These are phyloP conservation scores for Megalurothrips usitatus DNA, from an alignment of 2,888 invertebrate species.

Conservation along the genomic window DNA sequence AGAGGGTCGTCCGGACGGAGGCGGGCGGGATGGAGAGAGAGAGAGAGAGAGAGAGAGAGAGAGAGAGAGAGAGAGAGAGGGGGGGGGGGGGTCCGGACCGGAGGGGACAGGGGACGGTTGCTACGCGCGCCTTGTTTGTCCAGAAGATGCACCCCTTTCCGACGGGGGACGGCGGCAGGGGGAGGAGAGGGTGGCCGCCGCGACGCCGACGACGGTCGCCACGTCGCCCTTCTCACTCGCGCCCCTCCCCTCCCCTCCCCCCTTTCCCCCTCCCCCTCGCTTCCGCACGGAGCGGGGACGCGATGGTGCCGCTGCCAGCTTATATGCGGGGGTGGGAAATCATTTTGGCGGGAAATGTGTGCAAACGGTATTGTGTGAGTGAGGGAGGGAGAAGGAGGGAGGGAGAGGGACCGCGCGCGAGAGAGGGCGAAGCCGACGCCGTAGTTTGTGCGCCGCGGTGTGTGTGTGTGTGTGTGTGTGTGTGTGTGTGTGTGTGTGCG, in stretches of 20 bases:
- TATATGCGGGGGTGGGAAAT: constrained; percentile 30
- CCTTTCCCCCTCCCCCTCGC: too few relatives aligned
- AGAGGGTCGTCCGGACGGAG: too few relatives aligned
- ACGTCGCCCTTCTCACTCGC: too few relatives aligned
- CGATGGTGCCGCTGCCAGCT: constrained; percentile 30
- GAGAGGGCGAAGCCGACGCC: not conserved
- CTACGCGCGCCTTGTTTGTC: not conserved
- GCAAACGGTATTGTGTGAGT: constrained; percentile 13
- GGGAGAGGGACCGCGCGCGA: not conserved
- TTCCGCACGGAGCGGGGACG: not conserved
- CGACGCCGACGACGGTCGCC: too few relatives aligned
- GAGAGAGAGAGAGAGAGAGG: too few relatives aligned
- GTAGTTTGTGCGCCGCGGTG: too few relatives aligned
- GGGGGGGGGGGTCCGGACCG: constrained; percentile 31
- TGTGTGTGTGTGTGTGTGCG: too few relatives aligned
- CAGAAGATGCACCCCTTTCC: not conserved
- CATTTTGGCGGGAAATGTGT: constrained; percentile 27
- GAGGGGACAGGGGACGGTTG: not conserved
- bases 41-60: constrained; percentile 15
- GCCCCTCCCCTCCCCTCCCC: too few relatives aligned
- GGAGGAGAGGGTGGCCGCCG: too few relatives aligned
- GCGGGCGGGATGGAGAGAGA: too few relatives aligned
- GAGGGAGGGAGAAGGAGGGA: not conserved
- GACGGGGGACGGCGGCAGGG: not conserved
- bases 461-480: too few relatives aligned